A percentile compares a stretch with the other conserved stretches of the same genome.
These are phyloP conservation scores for Papilio aristodemus DNA, from an alignment of 1,140 invertebrate genomes.

Conservation along the genomic window DNA sequence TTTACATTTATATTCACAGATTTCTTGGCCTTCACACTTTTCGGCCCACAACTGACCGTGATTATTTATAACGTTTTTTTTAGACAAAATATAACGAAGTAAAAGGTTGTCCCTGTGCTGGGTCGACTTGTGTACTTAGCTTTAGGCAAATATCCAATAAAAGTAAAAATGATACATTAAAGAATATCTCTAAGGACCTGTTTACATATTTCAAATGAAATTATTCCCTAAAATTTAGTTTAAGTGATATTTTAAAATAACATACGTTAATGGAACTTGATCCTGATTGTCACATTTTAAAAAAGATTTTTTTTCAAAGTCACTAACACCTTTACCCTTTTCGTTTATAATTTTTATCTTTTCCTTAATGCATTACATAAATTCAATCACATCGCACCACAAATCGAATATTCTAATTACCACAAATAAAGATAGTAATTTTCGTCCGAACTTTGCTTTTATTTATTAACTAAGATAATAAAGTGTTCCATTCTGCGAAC, in stretches of 20 bases:
- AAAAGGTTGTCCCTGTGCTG: no score
- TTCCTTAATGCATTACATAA: conserved; percentile 2
- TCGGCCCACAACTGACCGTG: neutral
- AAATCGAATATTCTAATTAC: neutral
- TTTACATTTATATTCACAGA: conserved; percentile 58
- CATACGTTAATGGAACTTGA: neutral
- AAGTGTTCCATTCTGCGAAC: neutral
- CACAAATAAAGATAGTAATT: neutral
- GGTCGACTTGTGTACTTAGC: no score
- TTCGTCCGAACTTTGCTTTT: neutral
- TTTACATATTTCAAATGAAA: neutral
- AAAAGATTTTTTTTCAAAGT: neutral
- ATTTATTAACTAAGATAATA: neutral
- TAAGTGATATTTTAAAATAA: neutral
- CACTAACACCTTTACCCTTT: neutral
- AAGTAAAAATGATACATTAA: no score
- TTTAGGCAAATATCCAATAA: no score
- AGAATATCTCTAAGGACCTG: no score
- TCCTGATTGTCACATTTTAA: neutral
- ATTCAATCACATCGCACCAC: no score
- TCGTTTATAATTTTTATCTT: neutral
- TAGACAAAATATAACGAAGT: no score
- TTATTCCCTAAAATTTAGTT: neutral
- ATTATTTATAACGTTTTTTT: neutral
- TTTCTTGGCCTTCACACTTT: conserved; percentile 48